Conservation (phyloP, 2,797 vertebrate species). For the Nannoperca obscura region DNA sequence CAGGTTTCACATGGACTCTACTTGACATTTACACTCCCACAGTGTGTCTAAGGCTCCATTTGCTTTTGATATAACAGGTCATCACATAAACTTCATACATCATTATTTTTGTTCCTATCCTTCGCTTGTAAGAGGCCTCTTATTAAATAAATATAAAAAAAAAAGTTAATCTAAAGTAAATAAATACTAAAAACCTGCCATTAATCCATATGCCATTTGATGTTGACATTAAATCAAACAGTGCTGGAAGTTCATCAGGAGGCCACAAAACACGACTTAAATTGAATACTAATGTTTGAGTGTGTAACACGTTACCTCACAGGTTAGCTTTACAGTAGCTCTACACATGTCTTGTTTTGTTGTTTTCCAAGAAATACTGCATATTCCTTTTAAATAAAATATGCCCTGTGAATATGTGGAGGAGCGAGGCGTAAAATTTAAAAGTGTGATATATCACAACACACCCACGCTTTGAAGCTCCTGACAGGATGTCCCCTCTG, state of each 20-base stretch:
- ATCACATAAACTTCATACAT: not conserved
- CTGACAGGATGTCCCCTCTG: slow-evolving; percentile 49
- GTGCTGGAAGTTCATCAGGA: not conserved
- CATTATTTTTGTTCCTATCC: not conserved
- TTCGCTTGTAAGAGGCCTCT: too few relatives aligned
- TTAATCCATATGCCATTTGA: not conserved
- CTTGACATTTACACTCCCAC: slow-evolving; percentile 6
- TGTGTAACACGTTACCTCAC: not conserved
- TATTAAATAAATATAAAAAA: not conserved
- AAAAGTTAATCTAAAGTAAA: not conserved
- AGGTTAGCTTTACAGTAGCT: not conserved
- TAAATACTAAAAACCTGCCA: not conserved
- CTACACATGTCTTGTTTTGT: not conserved
- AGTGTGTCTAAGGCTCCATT: not conserved
- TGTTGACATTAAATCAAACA: not conserved
- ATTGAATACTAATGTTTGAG: not conserved
- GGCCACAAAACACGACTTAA: not conserved
- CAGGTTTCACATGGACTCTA: not conserved
- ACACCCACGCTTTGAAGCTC: slow-evolving; percentile 43
- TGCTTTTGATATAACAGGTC: not conserved
- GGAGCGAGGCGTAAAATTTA: slow-evolving; percentile 13
- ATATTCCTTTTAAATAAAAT: slow-evolving; percentile 13
- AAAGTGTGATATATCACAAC: slow-evolving; percentile 43
- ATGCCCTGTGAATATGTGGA: slow-evolving; percentile 10
- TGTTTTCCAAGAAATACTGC: not conserved